phyloP scores from a whole-genome alignment of 2,888 invertebrate genomes.

The Galeruca laticollis region DNA sequence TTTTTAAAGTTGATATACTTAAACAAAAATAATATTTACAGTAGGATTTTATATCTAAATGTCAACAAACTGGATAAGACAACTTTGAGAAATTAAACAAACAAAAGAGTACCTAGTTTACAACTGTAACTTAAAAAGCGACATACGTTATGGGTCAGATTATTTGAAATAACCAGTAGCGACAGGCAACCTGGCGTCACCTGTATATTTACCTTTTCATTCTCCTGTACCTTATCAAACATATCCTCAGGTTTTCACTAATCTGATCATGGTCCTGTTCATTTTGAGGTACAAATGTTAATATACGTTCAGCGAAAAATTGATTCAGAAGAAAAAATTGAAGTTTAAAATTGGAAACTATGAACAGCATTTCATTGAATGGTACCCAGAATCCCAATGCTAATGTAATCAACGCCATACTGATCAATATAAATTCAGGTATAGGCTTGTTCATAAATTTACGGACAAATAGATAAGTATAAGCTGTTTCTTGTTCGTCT shows the following conservation, averaged over 20 bases:
- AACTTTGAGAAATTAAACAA: too few species aligned
- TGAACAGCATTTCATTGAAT: not conserved
- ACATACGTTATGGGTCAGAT: too few species aligned
- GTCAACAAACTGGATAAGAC: too few species aligned
- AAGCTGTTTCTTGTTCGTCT: not conserved
- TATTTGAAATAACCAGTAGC: not conserved
- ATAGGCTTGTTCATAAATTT: not conserved
- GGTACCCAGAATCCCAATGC: not conserved
- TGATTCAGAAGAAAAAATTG: not conserved
- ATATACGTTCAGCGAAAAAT: not conserved
- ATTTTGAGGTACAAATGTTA: not conserved
- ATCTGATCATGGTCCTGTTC: not conserved
- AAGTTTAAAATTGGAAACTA: not conserved
- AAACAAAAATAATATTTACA: too few species aligned
- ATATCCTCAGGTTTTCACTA: not conserved
- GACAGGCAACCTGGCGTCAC: too few species aligned
- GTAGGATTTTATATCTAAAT: too few species aligned
- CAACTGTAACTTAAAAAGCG: too few species aligned
- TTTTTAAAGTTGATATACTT: too few species aligned
- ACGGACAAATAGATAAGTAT: not conserved
- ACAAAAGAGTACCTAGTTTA: too few species aligned
- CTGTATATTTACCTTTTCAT: not conserved
- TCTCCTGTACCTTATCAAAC: not conserved
- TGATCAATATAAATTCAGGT: not conserved
- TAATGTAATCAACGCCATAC: not conserved